Evolutionary conservation across 2,888 invertebrate species (phyloP), one percentile per base, ranked within the genome.

Genomic region (Drosophila niveifrons): DNA sequence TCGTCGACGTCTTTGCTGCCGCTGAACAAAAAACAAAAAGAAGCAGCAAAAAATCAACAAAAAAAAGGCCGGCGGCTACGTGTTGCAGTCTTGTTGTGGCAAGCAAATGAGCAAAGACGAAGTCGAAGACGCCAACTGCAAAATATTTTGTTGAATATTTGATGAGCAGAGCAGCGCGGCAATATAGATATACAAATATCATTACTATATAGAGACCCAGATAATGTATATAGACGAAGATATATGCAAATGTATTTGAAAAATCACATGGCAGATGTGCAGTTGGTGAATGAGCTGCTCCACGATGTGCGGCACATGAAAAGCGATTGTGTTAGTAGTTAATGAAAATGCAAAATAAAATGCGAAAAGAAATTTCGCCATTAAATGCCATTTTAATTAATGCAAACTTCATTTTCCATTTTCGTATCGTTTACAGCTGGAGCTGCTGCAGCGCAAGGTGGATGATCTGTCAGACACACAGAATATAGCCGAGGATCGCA

Each of bases 371-470:
- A 23, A 23, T 23, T 31, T 31, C 31, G 31, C 31, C 31, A 31
- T 31, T 31, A 31, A 31, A 31, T 31, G 31, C 9, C 31, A 31
- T 31, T 41, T 18, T 11, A 9, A 43, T 36, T 47, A 50, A 28
- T 13, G 28, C 31, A 47, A n/a, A 23, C 7, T 1, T 11, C 7
- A 1, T 11, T 41, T 28, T 29, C 1, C 13, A 31, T 17, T 34
- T 39, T n/a, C 34, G 11, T 55, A 11, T 55, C 18, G 23, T 23
- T 93, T 93, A 18, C 93, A 98, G 98, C 96, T 98, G 91, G 96
- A 97, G 93, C 94, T 97, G 90, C 94, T 98, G 75, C 98, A 98
- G 93, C 97, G 97, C 91, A 98, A 98, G 93, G 96, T 98, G 92
- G 96, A 96, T 73, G 96, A 96, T 66, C 94, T 98, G 86, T 96